A percentile compares a stretch with the other conserved stretches of the same genome.
Evolutionary conservation across 2,797 vertebrate species (phyloP).

Genomic region (Labroides dimidiatus): DNA sequence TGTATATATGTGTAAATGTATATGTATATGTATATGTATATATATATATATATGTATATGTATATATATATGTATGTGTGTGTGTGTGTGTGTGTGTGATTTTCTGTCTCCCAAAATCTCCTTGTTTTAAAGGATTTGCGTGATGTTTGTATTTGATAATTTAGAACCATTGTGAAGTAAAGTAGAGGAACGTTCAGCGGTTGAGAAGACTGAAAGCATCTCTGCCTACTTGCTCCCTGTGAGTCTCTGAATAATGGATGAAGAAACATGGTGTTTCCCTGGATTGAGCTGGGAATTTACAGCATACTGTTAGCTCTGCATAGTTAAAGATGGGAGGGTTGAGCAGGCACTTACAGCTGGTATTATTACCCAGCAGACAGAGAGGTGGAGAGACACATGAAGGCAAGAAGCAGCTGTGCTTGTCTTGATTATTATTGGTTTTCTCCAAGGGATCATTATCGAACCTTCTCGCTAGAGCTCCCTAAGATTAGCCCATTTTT

Average conservation of each 20-base stretch:
- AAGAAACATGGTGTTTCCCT: constrained; percentile 55
- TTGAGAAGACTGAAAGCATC: constrained; percentile 60
- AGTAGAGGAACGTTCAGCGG: constrained; percentile 33
- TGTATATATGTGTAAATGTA: too few species aligned
- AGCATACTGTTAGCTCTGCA: constrained; percentile 23
- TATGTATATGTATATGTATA: too few species aligned
- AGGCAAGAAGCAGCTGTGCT: constrained; percentile 47
- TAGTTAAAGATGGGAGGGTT: constrained; percentile 37
- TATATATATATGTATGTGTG: too few species aligned
- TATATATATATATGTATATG: too few species aligned
- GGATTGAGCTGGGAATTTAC: constrained; percentile 35
- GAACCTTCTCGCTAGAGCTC: constrained; percentile 20
- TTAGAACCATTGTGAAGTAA: constrained; percentile 11
- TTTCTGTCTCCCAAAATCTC: neutral
- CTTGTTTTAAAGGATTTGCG: constrained; percentile 3
- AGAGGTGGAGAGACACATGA: constrained; percentile 27
- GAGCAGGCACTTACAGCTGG: constrained; percentile 38
- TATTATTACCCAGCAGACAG: constrained; percentile 36
- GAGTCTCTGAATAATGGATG: constrained; percentile 72
- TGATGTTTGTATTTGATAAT: constrained; percentile 4
- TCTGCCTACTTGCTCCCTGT: constrained; percentile 19
- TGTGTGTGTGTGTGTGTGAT: too few species aligned
- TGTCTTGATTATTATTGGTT: constrained; percentile 35
- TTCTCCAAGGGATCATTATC: constrained; percentile 38
- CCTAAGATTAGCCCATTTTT: constrained; percentile 16